Evolutionary conservation across 2,113 vertebrate species (phyloP).

Genomic region (Elephas maximus): DNA sequence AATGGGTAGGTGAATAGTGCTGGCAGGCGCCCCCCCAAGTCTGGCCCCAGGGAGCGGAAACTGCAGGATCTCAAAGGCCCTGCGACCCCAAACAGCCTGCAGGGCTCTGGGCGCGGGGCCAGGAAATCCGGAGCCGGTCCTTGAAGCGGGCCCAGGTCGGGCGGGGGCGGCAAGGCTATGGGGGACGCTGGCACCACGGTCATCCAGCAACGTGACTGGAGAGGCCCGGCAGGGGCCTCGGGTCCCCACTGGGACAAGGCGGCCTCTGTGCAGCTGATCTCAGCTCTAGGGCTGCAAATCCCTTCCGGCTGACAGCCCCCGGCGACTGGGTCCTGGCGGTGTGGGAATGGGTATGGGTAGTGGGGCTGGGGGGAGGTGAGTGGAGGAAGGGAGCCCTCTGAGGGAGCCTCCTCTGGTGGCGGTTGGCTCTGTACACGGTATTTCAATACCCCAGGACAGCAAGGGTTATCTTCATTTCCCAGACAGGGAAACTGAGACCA

Average conservation of each 20-base stretch:
- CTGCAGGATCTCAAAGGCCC: background rate
- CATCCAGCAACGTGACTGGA: constrained; percentile 1
- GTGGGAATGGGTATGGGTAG: constrained; percentile 2
- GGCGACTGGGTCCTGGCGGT: background rate
- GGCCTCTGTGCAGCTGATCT: constrained; percentile 71
- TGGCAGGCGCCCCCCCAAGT: background rate
- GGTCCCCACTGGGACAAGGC: constrained; percentile 67
- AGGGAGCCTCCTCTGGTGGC: background rate
- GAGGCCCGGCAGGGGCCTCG: background rate
- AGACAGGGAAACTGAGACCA: background rate
- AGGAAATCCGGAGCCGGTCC: constrained; percentile 35
- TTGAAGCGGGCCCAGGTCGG: background rate
- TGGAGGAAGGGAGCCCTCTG: rapidly evolving
- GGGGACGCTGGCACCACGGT: background rate
- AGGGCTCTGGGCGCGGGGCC: background rate
- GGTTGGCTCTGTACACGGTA: background rate
- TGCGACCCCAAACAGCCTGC: background rate
- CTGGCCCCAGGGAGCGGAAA: background rate
- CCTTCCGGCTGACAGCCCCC: constrained; percentile 60
- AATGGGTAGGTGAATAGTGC: rapidly evolving
- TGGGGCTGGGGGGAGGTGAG: background rate
- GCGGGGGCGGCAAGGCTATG: background rate
- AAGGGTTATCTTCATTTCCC: background rate
- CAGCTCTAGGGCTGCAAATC: constrained; percentile 62
- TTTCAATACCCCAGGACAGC: background rate